Evolutionary conservation across 1,140 invertebrate species (phyloP).

Genomic region (Tetranychus cinnabarinus): DNA sequence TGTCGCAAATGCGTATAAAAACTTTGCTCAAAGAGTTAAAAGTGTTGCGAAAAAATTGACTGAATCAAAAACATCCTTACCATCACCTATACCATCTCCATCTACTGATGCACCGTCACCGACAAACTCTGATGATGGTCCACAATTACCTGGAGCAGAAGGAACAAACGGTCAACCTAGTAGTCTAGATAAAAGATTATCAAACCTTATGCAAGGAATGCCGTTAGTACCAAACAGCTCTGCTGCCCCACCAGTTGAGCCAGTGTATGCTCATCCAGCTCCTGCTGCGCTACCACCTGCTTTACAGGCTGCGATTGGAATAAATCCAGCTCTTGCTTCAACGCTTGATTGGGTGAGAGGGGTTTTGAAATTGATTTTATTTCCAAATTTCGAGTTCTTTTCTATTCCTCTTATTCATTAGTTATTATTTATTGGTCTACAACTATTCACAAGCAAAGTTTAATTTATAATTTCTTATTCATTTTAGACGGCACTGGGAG

Average conservation of each 20-base stretch:
- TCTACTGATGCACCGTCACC: slow-evolving; percentile 42
- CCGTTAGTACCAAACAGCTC: slow-evolving; percentile 5
- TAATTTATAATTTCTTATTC: too few relatives aligned
- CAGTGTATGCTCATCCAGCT: not conserved
- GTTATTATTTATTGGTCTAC: too few relatives aligned
- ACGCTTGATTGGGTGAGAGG: not conserved
- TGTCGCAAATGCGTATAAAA: slow-evolving; percentile 77
- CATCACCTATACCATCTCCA: slow-evolving; percentile 21
- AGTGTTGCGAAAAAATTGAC: slow-evolving; percentile 57
- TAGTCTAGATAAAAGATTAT: slow-evolving; percentile 14
- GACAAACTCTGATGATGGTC: slow-evolving; percentile 16
- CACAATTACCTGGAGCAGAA: slow-evolving; percentile 7
- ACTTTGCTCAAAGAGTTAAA: slow-evolving; percentile 62
- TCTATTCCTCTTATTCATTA: too few relatives aligned
- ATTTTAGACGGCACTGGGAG: too few relatives aligned
- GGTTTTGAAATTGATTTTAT: too few relatives aligned
- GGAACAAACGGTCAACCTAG: slow-evolving; percentile 3
- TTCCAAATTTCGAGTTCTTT: too few relatives aligned
- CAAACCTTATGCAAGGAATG: slow-evolving; percentile 14
- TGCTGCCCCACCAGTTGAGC: not conserved
- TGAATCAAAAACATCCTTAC: slow-evolving; percentile 38
- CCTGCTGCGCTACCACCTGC: not conserved
- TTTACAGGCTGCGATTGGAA: not conserved
- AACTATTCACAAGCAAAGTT: too few relatives aligned
- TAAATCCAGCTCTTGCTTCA: not conserved